These are phyloP conservation scores for Metaphire vulgaris DNA, from an alignment of 1,140 invertebrate genomes.

Conservation along the genomic window DNA sequence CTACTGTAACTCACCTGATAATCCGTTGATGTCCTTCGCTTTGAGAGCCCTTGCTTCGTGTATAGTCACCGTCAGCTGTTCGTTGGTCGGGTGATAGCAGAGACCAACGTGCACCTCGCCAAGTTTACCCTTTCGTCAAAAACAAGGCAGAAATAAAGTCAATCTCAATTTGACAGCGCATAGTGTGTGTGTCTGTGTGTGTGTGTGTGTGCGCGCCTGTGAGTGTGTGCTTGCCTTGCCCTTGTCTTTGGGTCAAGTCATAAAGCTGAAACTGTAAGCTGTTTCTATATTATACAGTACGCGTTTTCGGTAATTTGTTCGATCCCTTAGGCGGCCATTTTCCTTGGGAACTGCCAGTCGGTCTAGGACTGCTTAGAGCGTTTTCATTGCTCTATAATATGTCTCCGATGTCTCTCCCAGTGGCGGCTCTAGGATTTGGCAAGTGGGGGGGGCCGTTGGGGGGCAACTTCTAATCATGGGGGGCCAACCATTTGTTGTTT, in stretches of 20 bases:
- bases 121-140: constrained; percentile 55
- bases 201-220: neutral
- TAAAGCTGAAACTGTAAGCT: too few species aligned
- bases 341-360: too few species aligned
- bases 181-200: neutral
- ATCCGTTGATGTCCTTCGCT: constrained; percentile 39
- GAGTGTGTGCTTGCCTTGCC: neutral
- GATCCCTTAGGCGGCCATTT: too few species aligned
- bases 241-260: neutral
- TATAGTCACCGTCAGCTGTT: constrained; percentile 67
- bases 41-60: constrained; percentile 72
- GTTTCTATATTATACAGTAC: neutral
- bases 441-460: too few species aligned
- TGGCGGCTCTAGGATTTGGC: too few species aligned
- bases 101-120: constrained; percentile 70
- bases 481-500: too few species aligned
- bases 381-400: too few species aligned
- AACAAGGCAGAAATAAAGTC: constrained; percentile 11
- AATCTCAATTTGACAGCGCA: too few species aligned
- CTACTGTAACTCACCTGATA: constrained; percentile 28
- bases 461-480: too few species aligned
- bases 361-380: too few species aligned
- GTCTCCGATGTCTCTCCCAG: too few species aligned
- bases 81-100: constrained; percentile 70
- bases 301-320: neutral